Evolutionary conservation across 2,888 invertebrate genomes (phyloP), one percentile per base, ranked within the genome.

Genomic region (Apodemia zela): DNA sequence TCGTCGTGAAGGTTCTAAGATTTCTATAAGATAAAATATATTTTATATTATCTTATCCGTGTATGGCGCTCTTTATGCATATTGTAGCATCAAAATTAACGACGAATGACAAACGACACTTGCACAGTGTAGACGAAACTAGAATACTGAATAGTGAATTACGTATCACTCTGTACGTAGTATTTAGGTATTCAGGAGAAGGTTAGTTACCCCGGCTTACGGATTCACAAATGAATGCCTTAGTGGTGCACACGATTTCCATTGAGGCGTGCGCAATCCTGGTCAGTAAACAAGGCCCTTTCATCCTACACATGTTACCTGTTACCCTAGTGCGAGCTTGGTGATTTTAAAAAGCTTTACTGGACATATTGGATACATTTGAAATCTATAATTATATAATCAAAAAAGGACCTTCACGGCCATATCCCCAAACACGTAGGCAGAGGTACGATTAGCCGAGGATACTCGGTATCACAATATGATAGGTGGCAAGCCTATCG

Each of bases 181-280:
- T 63, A 49, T 63, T 63, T 59, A 59, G 65, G 67, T 61, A 77
- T 73, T 71, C 69, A 71, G 67, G 65, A 47, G 45, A 76, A 82
- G 87, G 86, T 85, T 85, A 84, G 80, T 85, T 82, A 84, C 85
- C 85, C 81, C 81, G 75, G 72, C 72, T 70, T 70, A 71, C 79
- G 75, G 75, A 76, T 77, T 73, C 79, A 75, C 80, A 83, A 80
- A 80, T 88, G 87, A 87, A 89, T 86, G 80, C 78, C 73, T 79
- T 77, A 85, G 84, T 45, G 82, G 76, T 78, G 78, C 81, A 78
- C 75, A 73, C 78, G 78, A 73, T 77, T 85, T 82, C 85, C 83
- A 77, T 72, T 73, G 72, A 71, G 61, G 72, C 71, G 73, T 73
- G 77, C 80, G 81, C 78, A 81, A 81, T 82, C 79, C 77, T 78